Evolutionary conservation across 2,113 vertebrate genomes (phyloP).

Genomic region (Zonotrichia leucophrys): DNA sequence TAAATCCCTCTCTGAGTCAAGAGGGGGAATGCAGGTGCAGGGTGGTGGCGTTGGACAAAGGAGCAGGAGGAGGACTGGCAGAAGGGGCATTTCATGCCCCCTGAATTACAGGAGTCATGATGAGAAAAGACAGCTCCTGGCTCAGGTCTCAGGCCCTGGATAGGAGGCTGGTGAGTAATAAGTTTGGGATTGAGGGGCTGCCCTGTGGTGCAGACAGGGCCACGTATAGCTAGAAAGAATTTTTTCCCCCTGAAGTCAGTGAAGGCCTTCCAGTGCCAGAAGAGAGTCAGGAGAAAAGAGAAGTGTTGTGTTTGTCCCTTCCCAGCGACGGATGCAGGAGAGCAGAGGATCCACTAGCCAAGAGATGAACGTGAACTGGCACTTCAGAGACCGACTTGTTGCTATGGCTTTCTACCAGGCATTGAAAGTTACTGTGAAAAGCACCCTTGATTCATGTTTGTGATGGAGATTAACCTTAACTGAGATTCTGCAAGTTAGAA

Average conservation of each 20-base stretch:
- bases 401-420: neutral
- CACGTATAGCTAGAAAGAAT: neutral
- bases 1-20: neutral
- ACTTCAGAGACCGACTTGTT: neutral
- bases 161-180: neutral
- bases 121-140: neutral
- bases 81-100: neutral
- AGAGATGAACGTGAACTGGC: neutral
- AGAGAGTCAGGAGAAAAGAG: neutral
- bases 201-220: neutral
- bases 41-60: neutral
- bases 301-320: neutral
- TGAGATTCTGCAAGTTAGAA: neutral
- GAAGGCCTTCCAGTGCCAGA: neutral
- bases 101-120: neutral
- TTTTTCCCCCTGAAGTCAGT: neutral
- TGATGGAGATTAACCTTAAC: neutral
- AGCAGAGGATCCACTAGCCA: neutral
- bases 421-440: neutral
- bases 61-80: neutral
- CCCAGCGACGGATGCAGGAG: fast-evolving
- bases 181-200: neutral
- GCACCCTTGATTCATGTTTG: neutral
- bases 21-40: neutral
- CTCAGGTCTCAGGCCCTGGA: neutral